Evolutionary conservation across 2,888 invertebrate genomes (phyloP), one percentile per base, ranked within the genome.

Genomic region (Cephalotes varians): DNA sequence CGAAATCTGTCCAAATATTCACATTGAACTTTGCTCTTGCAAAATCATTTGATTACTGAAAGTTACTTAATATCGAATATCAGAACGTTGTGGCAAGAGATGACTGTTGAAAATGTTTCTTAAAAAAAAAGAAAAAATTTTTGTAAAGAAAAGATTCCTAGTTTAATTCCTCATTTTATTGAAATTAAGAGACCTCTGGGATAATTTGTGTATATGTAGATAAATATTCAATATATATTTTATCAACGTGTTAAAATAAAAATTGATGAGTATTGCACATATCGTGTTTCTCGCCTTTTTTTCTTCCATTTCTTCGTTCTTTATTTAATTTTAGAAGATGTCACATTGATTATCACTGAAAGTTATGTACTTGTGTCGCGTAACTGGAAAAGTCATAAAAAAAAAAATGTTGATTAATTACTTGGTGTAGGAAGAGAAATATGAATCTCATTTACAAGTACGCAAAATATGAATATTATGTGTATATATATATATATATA

Each of bases 171-270:
- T 9, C 62, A 47, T 34, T 73, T 21, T 0, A 2, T 65, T 51
- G 10, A 65, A 37, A 64, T n/a, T 34, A n/a, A 49, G 49, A 74
- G 25, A 51, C n/a, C 49, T 76, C 51, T 7, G 65, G 28, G 37
- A 65, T 83, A 72, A 80, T 47, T 69, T 81, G n/a, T 15, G 74
- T 71, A 64, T 64, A 84, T 81, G 56, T 54, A 88, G 65, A 86
- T 84, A 86, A 69, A 82, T 72, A 40, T 80, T 82, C n/a, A 65
- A 58, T 83, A 25, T 81, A 85, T 88, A 88, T 86, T 89, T 86
- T 89, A 87, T 37, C 64, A 51, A 81, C 37, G 72, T 28, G 28
- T 79, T 25, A 9, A 69, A 31, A 74, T 58, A 82, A 81, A 81
- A 81, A 81, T 44, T 15, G n/a, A 76, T 54, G 12, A 76, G 2